phyloP scores from a whole-genome alignment of 2,888 invertebrate species.

The Pantelozetes paolii region DNA sequence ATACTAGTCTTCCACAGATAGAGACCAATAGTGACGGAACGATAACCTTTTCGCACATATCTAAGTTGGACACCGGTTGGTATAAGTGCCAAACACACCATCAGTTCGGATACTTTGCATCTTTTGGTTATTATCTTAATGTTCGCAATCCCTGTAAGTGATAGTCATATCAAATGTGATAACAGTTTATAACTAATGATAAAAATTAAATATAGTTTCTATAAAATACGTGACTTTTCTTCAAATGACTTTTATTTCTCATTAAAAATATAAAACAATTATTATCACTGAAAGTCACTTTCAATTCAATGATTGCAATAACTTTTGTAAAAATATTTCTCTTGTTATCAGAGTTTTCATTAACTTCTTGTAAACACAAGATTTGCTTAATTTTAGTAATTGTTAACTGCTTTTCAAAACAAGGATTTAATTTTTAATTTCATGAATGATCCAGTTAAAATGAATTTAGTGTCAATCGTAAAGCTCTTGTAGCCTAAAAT shows the following conservation, averaged over 20 bases:
- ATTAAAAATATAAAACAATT: background rate
- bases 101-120: conserved; percentile 74
- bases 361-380: too few relatives aligned
- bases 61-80: conserved; percentile 80
- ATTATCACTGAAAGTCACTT: background rate
- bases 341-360: too few relatives aligned
- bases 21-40: conserved; percentile 71
- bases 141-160: conserved; percentile 57
- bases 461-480: too few relatives aligned
- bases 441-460: too few relatives aligned
- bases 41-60: conserved; percentile 75
- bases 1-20: conserved; percentile 52
- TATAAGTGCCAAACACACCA: conserved; percentile 81
- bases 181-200: too few relatives aligned
- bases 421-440: too few relatives aligned
- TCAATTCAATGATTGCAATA: too few relatives aligned
- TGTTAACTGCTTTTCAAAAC: too few relatives aligned
- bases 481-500: too few relatives aligned
- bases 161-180: background rate
- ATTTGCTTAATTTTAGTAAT: too few relatives aligned
- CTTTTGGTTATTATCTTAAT: conserved; percentile 84
- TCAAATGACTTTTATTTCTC: background rate
- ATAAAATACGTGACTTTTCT: conserved; percentile 8
- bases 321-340: too few relatives aligned
- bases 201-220: too few relatives aligned